These are phyloP conservation scores for Lutraria lutraria DNA, from an alignment of 2,888 invertebrate species.

Conservation along the genomic window DNA sequence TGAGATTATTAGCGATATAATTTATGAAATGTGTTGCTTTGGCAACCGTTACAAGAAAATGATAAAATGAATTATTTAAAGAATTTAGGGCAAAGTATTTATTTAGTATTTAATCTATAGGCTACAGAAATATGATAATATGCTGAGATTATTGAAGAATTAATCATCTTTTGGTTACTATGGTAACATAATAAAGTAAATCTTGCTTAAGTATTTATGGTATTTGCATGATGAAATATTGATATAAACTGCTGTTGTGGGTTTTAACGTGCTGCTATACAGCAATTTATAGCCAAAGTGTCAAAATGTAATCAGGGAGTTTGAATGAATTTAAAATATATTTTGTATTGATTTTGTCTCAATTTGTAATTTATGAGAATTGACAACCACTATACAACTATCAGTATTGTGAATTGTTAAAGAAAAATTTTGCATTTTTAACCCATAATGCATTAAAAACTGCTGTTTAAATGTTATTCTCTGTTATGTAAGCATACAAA, in stretches of 20 bases:
- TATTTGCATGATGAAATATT: not conserved
- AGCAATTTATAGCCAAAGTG: not conserved
- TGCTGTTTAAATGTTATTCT: too few relatives aligned
- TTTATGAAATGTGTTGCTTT: not conserved
- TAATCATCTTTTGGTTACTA: not conserved
- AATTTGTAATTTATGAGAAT: slow-evolving; percentile 5
- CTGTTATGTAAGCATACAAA: too few relatives aligned
- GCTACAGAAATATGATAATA: not conserved
- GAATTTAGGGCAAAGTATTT: not conserved
- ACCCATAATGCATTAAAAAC: not conserved
- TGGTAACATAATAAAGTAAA: not conserved
- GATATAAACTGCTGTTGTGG: not conserved
- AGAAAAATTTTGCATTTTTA: not conserved
- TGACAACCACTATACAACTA: not conserved
- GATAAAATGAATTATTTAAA: not conserved
- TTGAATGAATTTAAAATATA: not conserved
- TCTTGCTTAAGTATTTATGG: not conserved
- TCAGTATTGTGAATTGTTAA: not conserved
- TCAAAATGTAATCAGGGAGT: not conserved
- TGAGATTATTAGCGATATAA: not conserved
- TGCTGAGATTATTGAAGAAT: not conserved
- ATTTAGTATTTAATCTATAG: not conserved
- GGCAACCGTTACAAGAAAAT: not conserved
- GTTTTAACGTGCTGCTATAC: not conserved
- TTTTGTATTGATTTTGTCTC: not conserved